A percentile compares a stretch with the other conserved stretches of the same genome.
phyloP scores from a whole-genome alignment of 2,888 invertebrate species.

The Shargacucullia verbasci region DNA sequence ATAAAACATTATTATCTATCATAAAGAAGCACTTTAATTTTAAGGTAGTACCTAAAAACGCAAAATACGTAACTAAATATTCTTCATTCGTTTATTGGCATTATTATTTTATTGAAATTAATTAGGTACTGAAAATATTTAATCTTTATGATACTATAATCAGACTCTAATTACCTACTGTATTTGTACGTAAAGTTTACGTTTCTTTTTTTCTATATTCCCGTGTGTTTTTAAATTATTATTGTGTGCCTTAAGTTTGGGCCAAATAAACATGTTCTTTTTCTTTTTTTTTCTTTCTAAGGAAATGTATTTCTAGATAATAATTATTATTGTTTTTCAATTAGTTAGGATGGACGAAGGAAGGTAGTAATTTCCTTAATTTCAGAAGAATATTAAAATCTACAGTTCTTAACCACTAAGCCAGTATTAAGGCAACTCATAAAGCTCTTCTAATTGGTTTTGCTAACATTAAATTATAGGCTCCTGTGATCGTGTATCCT shows the following conservation, averaged over 20 bases:
- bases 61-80: slow-evolving; percentile 2
- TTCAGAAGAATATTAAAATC: slow-evolving; percentile 20
- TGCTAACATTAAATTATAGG: slow-evolving; percentile 25
- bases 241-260: too few species aligned
- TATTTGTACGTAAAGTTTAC: too few species aligned
- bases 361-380: too few species aligned
- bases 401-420: slow-evolving; percentile 26
- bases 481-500: background rate
- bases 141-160: background rate
- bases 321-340: slow-evolving; percentile 11
- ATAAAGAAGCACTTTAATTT: background rate
- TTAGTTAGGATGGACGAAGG: slow-evolving; percentile 8
- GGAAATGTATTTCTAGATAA: background rate
- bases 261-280: too few species aligned
- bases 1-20: slow-evolving; percentile 1
- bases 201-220: too few species aligned
- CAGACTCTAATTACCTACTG: too few species aligned
- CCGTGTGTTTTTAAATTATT: too few species aligned
- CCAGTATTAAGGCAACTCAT: slow-evolving; percentile 29
- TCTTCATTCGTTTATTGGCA: background rate
- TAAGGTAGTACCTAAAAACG: background rate
- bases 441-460: slow-evolving; percentile 38
- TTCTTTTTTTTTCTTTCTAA: background rate
- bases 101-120: background rate
- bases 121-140: background rate